Percentiles rank a stretch among this genome's conserved stretches.
These are phyloP conservation scores for Gonioctena quinquepunctata DNA, from an alignment of 1,140 invertebrate species.

Conservation along the genomic window DNA sequence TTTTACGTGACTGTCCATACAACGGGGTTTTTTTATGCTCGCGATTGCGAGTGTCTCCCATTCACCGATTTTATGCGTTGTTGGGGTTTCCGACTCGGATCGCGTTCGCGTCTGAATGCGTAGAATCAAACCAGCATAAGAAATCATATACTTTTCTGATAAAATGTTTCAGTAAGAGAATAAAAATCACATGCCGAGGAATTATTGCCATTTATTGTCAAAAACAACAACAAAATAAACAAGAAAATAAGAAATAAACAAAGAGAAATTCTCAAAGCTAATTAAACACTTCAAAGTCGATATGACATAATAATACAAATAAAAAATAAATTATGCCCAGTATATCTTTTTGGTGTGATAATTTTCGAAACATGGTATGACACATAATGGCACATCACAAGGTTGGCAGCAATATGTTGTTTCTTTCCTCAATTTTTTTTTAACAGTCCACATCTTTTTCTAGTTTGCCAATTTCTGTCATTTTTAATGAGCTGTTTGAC, in stretches of 20 bases:
- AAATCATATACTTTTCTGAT: background rate
- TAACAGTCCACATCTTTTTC: slow-evolving; percentile 2
- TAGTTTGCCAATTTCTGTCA: background rate
- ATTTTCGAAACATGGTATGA: background rate
- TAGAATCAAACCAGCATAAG: no score
- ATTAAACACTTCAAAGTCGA: background rate
- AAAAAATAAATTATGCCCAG: background rate
- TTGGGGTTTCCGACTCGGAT: background rate
- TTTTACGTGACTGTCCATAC: background rate
- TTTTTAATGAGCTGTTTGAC: background rate
- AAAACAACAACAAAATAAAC: background rate
- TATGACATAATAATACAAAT: background rate
- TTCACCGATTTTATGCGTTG: background rate
- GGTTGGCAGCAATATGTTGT: background rate
- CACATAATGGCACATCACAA: slow-evolving; percentile 4
- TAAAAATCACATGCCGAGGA: background rate
- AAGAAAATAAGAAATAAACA: background rate
- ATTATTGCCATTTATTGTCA: background rate
- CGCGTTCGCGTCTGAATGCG: no score
- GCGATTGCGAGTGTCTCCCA: background rate
- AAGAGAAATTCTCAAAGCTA: background rate
- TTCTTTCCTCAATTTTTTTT: background rate
- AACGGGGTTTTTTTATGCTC: background rate
- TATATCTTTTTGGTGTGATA: background rate
- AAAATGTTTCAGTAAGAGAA: background rate